Evolutionary conservation across 2,113 vertebrate species (phyloP).

Genomic region (Vanacampus margaritifer): DNA sequence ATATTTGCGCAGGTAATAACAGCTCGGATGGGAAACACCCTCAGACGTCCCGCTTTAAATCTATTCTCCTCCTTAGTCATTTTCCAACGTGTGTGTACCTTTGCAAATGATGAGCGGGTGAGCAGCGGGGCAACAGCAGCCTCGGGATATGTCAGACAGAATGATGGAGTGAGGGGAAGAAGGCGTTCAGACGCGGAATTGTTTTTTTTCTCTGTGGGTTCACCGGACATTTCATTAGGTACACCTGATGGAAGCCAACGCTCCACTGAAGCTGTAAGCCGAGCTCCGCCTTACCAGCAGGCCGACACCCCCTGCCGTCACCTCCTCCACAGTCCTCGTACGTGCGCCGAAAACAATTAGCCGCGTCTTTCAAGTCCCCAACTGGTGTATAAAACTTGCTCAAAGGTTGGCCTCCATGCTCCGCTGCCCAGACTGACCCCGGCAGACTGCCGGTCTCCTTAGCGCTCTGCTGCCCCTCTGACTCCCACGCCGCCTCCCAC

Average conservation of each 20-base stretch:
- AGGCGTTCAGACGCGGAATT: slow-evolving; percentile 25
- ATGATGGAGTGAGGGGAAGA: slow-evolving; percentile 29
- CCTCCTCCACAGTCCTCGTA: background rate
- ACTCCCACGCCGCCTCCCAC: slow-evolving; percentile 46
- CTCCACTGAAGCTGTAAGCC: slow-evolving; percentile 29
- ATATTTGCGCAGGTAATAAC: slow-evolving; percentile 64
- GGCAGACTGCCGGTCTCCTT: slow-evolving; percentile 56
- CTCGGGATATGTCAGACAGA: slow-evolving; percentile 36
- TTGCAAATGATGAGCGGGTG: slow-evolving; percentile 39
- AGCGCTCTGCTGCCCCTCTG: slow-evolving; percentile 41
- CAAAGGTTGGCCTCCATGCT: slow-evolving; percentile 15
- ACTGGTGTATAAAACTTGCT: slow-evolving; percentile 28
- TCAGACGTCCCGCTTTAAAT: slow-evolving; percentile 59
- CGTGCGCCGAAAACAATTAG: background rate
- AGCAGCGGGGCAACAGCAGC: slow-evolving; percentile 35
- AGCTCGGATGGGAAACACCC: slow-evolving; percentile 59
- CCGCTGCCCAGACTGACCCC: slow-evolving; percentile 49
- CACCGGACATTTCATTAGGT: background rate
- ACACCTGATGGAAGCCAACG: slow-evolving; percentile 38
- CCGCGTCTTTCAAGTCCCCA: slow-evolving; percentile 3
- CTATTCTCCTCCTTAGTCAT: slow-evolving; percentile 37
- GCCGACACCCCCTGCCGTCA: slow-evolving; percentile 16
- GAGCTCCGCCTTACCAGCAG: background rate
- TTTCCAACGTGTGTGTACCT: slow-evolving; percentile 27
- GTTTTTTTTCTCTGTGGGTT: slow-evolving; percentile 31